phyloP scores from a whole-genome alignment of 1,140 invertebrate genomes.

The Drosophila nasuta region DNA sequence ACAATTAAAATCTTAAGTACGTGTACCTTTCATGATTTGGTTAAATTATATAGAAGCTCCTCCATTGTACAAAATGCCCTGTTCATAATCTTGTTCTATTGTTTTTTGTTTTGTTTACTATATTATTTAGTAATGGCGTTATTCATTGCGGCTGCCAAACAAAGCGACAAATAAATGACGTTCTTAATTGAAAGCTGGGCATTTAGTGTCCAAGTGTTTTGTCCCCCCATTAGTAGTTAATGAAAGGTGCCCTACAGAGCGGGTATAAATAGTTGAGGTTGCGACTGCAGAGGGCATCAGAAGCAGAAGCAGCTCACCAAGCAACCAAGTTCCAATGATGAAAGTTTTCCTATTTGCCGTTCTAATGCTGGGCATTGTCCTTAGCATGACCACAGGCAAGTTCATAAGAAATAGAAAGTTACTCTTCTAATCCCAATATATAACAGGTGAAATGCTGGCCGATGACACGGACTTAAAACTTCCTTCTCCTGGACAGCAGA shows the following conservation, averaged over 20 bases:
- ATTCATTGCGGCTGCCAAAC: conserved; percentile 54
- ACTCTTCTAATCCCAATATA: background rate
- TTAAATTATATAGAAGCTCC: conserved; percentile 68
- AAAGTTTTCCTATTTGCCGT: conserved; percentile 35
- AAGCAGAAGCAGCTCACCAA: conserved; percentile 47
- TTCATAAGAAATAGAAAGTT: background rate
- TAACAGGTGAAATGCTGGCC: background rate
- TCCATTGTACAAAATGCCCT: conserved; percentile 53
- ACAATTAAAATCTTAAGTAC: conserved; percentile 29
- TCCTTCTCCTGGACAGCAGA: background rate
- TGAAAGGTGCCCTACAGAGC: background rate
- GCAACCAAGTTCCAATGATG: conserved; percentile 31
- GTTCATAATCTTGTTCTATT: conserved; percentile 37
- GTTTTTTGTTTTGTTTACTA: conserved; percentile 7
- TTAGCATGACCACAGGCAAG: conserved; percentile 56
- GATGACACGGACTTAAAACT: background rate
- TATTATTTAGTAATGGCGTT: conserved; percentile 47
- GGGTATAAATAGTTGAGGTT: conserved; percentile 15
- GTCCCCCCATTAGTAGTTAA: background rate
- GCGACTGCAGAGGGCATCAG: conserved; percentile 32
- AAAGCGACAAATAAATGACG: conserved; percentile 50
- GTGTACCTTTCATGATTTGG: conserved; percentile 28
- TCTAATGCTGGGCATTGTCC: conserved; percentile 47
- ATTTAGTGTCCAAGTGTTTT: conserved; percentile 33
- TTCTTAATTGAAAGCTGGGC: conserved; percentile 36